Base-by-base conservation (phyloP, 1,140 invertebrate genomes). In the Listronotus oregonensis region DNA sequence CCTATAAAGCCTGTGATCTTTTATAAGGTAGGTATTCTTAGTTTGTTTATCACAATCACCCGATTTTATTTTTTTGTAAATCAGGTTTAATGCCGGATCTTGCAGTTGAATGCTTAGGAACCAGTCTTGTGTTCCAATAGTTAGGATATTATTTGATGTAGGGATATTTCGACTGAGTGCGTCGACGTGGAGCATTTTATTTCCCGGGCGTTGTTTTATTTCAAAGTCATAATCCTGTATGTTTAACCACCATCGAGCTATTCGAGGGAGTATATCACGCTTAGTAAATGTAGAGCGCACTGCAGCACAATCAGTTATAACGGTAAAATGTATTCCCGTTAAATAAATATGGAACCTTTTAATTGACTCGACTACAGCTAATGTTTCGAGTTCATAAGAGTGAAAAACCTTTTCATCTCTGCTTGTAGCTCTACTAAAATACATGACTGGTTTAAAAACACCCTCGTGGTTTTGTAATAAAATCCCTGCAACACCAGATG, bases 201-300 rank as follows among this genome's bases (percentile, higher is more conserved):
- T 1, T 17, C 15, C 60, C 15, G 46, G 0, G 1, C 60, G 27
- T 2, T 62, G 50, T 40, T 27, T 27, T 3, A 64, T 47, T 31
- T 54, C 71, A 58, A 79, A 80, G 11, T 74, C 8, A 49, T 72
- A 80, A 50, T 79, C 75, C 60, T 81, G 78, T 37, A 80, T 63
- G 64, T 68, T 75, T 0, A 76, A 72, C 76, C 78, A 77, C 79
- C 79, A 80, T 4, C 75, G 56, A 10, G 71, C 78, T 3, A 55
- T 43, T 18, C 59, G 32, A 11, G 39, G 40, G 1, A 71, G 17
- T 18, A 77, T 50, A 42, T 75, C 73, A 40, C 66, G 68, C 21
- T 68, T 71, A 11, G 17, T 14, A 46, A 71, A 12, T 1, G 61
- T 70, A 17, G 55, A 47, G 3, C 70, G 49, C 0, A 77, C 47